A percentile compares a stretch with the other conserved stretches of the same genome.
phyloP scores from a whole-genome alignment of 2,797 vertebrate genomes.

The Phoebastria nigripes region DNA sequence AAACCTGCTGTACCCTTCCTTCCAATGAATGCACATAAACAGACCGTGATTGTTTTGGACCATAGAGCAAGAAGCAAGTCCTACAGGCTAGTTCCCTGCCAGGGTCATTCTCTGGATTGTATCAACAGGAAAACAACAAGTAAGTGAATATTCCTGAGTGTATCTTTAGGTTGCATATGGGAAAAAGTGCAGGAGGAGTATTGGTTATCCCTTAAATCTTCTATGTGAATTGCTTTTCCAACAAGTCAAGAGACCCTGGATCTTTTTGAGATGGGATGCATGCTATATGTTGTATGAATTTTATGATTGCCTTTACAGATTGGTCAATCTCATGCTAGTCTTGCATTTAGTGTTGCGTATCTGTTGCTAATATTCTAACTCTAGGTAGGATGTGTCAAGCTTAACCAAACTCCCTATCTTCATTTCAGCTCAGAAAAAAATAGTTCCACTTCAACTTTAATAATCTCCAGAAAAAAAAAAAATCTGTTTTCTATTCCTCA shows the following conservation, averaged over 20 bases:
- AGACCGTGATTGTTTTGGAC: neutral
- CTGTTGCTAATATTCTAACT: neutral
- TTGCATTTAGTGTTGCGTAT: neutral
- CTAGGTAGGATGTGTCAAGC: neutral
- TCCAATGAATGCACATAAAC: neutral
- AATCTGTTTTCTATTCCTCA: neutral
- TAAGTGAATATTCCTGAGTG: neutral
- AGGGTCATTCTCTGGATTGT: neutral
- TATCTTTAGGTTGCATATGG: neutral
- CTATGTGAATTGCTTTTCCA: neutral
- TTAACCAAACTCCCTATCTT: neutral
- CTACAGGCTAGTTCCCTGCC: neutral
- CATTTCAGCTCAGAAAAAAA: neutral
- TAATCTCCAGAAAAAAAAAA: neutral
- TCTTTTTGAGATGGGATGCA: neutral
- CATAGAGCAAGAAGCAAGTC: neutral
- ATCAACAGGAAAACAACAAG: neutral
- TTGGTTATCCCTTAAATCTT: neutral
- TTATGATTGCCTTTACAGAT: neutral
- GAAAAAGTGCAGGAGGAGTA: neutral
- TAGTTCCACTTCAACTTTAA: neutral
- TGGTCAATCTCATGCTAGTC: neutral
- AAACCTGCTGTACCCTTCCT: neutral
- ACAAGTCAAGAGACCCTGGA: neutral
- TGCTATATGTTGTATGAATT: neutral